Conservation (phyloP, 2,888 invertebrate species). For the Auanema sp. region DNA sequence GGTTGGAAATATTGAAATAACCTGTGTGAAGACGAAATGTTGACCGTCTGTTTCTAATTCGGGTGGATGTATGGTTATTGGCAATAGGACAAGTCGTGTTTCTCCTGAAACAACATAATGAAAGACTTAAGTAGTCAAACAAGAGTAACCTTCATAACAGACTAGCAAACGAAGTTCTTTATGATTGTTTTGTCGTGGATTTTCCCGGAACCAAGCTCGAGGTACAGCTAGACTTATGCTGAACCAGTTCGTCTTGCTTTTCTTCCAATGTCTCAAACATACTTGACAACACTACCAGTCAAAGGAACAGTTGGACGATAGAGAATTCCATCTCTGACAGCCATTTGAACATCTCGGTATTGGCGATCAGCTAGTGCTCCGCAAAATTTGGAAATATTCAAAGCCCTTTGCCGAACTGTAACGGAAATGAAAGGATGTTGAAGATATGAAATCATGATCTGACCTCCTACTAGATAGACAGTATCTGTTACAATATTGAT, state of each 20-base stretch:
- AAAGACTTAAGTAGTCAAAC: neutral
- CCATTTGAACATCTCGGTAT: neutral
- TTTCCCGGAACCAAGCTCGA: constrained; percentile 1
- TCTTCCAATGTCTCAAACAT: neutral
- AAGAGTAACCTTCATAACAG: constrained; percentile 4
- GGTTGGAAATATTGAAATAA: constrained; percentile 6
- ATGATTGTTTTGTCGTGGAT: neutral
- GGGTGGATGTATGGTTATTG: neutral
- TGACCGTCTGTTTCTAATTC: neutral
- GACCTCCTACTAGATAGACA: too few relatives aligned
- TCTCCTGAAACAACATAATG: constrained; percentile 1
- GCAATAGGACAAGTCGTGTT: neutral
- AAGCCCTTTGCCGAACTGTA: neutral
- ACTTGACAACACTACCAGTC: constrained; percentile 4
- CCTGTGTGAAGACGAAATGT: neutral
- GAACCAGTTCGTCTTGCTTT: neutral
- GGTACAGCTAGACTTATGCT: constrained; percentile 4
- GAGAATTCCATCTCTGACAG: neutral
- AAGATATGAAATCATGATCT: too few relatives aligned
- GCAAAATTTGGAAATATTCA: constrained; percentile 3
- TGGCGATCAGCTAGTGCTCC: constrained; percentile 1
- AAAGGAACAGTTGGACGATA: neutral
- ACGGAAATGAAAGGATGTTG: too few relatives aligned
- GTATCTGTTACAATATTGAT: too few relatives aligned
- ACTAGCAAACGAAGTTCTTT: constrained; percentile 5